These are phyloP conservation scores for Polyommatus iphigenia DNA, from an alignment of 2,888 invertebrate genomes.

Conservation along the genomic window DNA sequence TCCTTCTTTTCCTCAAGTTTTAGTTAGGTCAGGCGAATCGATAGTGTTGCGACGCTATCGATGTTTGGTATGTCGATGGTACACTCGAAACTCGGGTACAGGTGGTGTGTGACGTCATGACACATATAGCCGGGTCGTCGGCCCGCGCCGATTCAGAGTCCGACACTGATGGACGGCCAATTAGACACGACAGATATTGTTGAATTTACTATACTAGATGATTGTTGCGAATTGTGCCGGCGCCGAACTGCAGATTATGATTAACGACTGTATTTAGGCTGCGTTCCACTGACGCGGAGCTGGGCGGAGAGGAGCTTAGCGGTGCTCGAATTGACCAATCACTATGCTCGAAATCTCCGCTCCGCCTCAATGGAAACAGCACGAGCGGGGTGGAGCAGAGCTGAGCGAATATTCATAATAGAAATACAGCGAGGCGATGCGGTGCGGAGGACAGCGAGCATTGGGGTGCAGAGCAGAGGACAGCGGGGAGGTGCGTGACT, in stretches of 20 bases:
- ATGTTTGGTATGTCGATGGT: slow-evolving; percentile 1
- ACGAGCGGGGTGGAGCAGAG: too few species aligned
- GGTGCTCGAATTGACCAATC: too few species aligned
- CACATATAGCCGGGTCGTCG: slow-evolving; percentile 43
- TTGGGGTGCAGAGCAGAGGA: too few species aligned
- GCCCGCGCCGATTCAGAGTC: slow-evolving; percentile 33
- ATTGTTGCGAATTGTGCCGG: slow-evolving; percentile 26
- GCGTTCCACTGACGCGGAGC: too few species aligned
- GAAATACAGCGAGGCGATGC: too few species aligned
- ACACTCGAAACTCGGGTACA: slow-evolving; percentile 32
- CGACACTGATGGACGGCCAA: slow-evolving; percentile 26
- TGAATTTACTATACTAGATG: slow-evolving; percentile 12
- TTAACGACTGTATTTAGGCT: not conserved
- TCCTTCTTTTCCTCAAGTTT: not conserved
- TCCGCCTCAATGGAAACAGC: too few species aligned
- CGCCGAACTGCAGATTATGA: slow-evolving; percentile 11
- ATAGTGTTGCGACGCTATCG: not conserved
- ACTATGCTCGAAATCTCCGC: too few species aligned
- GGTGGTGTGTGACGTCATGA: slow-evolving; percentile 44
- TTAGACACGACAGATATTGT: slow-evolving; percentile 29
- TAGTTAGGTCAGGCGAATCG: not conserved
- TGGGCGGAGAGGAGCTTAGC: too few species aligned
- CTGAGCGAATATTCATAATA: too few species aligned
- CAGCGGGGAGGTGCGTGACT: too few species aligned
- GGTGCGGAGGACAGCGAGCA: too few species aligned